Evolutionary conservation across 2,888 invertebrate genomes (phyloP).

Genomic region (Drosophila paranaensis): DNA sequence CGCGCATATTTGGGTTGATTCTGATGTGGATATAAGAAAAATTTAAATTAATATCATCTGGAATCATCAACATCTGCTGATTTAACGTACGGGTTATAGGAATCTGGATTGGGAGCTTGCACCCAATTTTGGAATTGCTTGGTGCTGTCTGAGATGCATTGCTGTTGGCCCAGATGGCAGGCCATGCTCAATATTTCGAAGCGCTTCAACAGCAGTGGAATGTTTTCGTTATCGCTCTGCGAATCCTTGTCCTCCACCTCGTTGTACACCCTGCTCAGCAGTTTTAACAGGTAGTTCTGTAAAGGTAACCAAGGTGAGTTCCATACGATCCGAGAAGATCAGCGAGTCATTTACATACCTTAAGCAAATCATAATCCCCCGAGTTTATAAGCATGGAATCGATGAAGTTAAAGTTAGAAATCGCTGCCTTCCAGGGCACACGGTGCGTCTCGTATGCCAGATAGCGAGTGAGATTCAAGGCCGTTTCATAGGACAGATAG

Average conservation of each 20-base stretch:
- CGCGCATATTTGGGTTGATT: constrained; percentile 93
- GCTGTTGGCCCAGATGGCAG: constrained; percentile 90
- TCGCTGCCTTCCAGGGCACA: constrained; percentile 94
- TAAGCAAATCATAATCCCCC: constrained; percentile 88
- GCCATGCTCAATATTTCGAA: constrained; percentile 90
- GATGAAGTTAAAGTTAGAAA: constrained; percentile 91
- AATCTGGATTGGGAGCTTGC: constrained; percentile 89
- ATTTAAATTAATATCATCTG: background rate
- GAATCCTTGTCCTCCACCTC: constrained; percentile 88
- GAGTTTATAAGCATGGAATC: constrained; percentile 92
- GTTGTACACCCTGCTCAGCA: constrained; percentile 89
- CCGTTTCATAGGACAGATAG: constrained; percentile 89
- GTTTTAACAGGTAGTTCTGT: constrained; percentile 89
- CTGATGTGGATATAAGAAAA: constrained; percentile 84
- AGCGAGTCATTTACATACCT: constrained; percentile 84
- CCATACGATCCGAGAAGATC: background rate
- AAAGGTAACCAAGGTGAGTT: background rate
- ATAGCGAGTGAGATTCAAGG: constrained; percentile 92
- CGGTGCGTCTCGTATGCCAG: constrained; percentile 92
- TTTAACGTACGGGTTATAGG: constrained; percentile 89
- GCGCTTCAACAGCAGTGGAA: constrained; percentile 89
- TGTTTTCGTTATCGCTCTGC: constrained; percentile 86
- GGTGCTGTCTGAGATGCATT: constrained; percentile 91
- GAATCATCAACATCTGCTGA: rapidly evolving
- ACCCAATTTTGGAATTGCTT: constrained; percentile 91